A percentile compares a stretch with the other conserved stretches of the same genome.
These are phyloP conservation scores for Neogale vison DNA, from an alignment of 2,113 vertebrate species.

Conservation along the genomic window DNA sequence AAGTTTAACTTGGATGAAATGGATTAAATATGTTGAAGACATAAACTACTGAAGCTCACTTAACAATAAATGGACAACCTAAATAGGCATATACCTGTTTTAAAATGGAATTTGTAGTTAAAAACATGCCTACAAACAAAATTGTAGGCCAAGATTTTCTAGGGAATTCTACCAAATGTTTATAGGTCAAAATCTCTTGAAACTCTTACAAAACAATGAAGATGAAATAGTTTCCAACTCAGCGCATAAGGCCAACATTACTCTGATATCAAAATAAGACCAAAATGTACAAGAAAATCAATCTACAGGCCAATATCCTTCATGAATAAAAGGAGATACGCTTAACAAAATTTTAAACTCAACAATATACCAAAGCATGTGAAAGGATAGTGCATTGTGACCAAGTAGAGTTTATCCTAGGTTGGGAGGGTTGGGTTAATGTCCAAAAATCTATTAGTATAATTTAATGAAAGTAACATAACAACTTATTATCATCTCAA, in stretches of 20 bases:
- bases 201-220: not conserved
- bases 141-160: not conserved
- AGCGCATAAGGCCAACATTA: not conserved
- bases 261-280: not conserved
- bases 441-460: not conserved
- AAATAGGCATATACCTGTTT: not conserved
- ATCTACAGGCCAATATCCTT: not conserved
- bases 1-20: not conserved
- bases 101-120: not conserved
- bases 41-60: not conserved
- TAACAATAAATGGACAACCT: not conserved
- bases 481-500: not conserved
- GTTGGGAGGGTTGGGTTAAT: not conserved
- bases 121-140: not conserved
- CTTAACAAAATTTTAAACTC: not conserved
- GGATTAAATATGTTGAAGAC: not conserved
- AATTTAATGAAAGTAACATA: not conserved
- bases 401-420: not conserved
- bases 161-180: not conserved
- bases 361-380: not conserved
- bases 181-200: not conserved
- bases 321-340: not conserved
- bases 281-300: not conserved
- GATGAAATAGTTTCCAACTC: not conserved
- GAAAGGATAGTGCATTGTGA: not conserved